These are phyloP conservation scores for Ariolimax columbianus DNA, from an alignment of 2,888 invertebrate genomes.

Conservation along the genomic window DNA sequence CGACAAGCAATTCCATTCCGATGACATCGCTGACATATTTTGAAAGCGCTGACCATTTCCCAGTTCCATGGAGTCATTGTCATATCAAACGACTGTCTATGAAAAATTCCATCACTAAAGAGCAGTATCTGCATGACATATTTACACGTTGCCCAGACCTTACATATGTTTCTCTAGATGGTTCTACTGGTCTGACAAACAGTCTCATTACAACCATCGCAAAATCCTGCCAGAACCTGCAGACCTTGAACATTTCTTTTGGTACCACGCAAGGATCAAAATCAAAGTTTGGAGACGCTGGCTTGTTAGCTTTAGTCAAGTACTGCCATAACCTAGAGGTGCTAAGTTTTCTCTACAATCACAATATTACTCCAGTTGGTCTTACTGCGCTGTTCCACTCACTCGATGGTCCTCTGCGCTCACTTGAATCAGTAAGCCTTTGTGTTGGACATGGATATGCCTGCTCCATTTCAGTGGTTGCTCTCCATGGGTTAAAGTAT, in stretches of 20 bases:
- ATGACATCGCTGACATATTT: not conserved
- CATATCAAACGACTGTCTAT: conserved; percentile 39
- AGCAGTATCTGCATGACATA: conserved; percentile 31
- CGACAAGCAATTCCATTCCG: not conserved
- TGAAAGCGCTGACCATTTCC: conserved; percentile 20
- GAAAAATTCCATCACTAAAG: conserved; percentile 17
- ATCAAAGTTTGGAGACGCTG: conserved; percentile 39
- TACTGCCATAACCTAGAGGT: conserved; percentile 41
- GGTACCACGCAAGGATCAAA: not conserved
- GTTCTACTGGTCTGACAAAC: conserved; percentile 27
- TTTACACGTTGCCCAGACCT: conserved; percentile 42
- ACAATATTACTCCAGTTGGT: conserved; percentile 40
- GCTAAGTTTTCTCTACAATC: conserved; percentile 37
- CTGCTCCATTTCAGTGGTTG: conserved; percentile 31
- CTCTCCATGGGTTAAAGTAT: conserved; percentile 42
- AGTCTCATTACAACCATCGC: conserved; percentile 36
- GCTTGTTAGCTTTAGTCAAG: conserved; percentile 28
- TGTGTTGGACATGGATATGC: conserved; percentile 45
- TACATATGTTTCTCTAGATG: conserved; percentile 40
- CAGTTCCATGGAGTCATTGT: conserved; percentile 40
- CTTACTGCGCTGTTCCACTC: conserved; percentile 30
- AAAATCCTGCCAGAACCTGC: conserved; percentile 42
- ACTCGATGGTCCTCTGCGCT: conserved; percentile 38
- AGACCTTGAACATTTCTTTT: conserved; percentile 25
- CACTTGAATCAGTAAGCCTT: conserved; percentile 37